Evolutionary conservation across 2,113 vertebrate species (phyloP).

Genomic region (Ibidorhyncha struthersii): DNA sequence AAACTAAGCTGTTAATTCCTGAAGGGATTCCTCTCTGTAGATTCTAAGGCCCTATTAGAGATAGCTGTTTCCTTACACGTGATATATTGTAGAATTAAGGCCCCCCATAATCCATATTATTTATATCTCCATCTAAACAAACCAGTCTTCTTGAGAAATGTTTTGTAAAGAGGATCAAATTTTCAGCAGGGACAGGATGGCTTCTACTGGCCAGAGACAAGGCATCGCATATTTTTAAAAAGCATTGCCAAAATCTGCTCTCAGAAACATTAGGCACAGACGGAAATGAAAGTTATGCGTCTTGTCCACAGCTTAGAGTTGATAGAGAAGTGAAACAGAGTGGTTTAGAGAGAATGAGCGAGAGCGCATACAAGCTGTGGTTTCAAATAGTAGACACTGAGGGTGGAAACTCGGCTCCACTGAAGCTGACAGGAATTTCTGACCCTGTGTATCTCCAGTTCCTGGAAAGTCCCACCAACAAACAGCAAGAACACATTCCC

Average conservation of each 20-base stretch:
- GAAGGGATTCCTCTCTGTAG: background rate
- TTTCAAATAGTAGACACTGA: background rate
- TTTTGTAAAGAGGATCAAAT: background rate
- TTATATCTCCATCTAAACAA: background rate
- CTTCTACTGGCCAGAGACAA: background rate
- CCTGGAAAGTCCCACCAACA: conserved; percentile 53
- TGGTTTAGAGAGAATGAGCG: background rate
- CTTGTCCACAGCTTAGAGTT: background rate
- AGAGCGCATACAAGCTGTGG: background rate
- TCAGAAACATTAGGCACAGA: background rate
- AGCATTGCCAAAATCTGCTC: background rate
- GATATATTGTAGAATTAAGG: background rate
- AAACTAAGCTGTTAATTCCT: background rate
- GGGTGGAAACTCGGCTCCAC: background rate
- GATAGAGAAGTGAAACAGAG: background rate
- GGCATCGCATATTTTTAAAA: background rate
- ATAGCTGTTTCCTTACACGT: background rate
- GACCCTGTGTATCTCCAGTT: conserved; percentile 42
- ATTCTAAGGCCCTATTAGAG: background rate
- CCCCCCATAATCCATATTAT: background rate
- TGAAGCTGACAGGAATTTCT: conserved; percentile 9
- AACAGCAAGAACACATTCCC: conserved; percentile 31
- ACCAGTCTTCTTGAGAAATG: background rate
- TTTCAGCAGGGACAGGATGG: background rate
- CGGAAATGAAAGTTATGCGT: background rate